These are phyloP conservation scores for Leptopilina myrica DNA, from an alignment of 2,888 invertebrate genomes.

Conservation along the genomic window DNA sequence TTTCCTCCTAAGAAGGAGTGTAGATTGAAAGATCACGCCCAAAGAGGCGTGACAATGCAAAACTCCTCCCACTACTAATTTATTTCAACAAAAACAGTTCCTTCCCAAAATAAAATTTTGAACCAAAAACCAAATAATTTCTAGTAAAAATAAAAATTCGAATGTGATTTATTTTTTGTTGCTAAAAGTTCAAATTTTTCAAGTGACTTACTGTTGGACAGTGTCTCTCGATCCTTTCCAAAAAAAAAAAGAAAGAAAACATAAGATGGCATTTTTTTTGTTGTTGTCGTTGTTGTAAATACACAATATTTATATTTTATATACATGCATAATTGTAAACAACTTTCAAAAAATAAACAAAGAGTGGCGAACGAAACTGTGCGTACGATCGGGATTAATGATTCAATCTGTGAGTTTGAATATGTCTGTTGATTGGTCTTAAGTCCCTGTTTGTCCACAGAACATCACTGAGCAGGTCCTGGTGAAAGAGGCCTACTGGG, in stretches of 20 bases:
- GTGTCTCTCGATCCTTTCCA: not conserved
- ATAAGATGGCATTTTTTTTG: not conserved
- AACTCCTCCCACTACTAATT: too few species aligned
- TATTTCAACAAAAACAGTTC: too few species aligned
- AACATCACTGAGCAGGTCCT: slow-evolving; percentile 97
- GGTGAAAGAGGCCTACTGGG: slow-evolving; percentile 96
- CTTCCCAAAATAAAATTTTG: too few species aligned
- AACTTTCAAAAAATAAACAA: not conserved
- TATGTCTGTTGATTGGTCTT: slow-evolving; percentile 59
- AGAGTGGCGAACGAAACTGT: slow-evolving; percentile 38
- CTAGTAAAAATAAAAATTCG: too few species aligned
- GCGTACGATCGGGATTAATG: slow-evolving; percentile 32
- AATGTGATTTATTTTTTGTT: too few species aligned
- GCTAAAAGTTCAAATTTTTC: too few species aligned
- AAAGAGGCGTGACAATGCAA: too few species aligned
- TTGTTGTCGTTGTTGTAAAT: too few species aligned
- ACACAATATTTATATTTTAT: too few species aligned
- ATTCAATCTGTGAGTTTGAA: slow-evolving; percentile 45
- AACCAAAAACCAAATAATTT: too few species aligned
- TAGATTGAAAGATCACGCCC: too few species aligned
- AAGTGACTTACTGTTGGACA: not conserved
- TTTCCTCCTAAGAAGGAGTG: too few species aligned
- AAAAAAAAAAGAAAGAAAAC: slow-evolving; percentile 4
- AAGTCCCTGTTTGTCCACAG: slow-evolving; percentile 84
- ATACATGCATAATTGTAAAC: not conserved